Evolutionary conservation across 1,140 invertebrate genomes (phyloP).

Genomic region (Euglossa dilemma): DNA sequence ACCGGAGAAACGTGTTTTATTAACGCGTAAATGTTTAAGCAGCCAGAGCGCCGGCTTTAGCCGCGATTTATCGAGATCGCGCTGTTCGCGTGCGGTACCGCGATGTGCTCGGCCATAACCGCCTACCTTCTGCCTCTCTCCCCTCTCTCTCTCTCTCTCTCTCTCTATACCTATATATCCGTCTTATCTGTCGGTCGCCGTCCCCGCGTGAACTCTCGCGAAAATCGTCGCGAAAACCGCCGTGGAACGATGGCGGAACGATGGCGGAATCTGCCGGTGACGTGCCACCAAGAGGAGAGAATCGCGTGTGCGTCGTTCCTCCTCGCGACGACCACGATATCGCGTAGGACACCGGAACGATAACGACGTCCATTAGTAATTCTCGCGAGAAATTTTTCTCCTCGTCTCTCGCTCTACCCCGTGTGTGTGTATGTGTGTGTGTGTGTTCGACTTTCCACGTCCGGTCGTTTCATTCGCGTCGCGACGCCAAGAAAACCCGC

Average conservation of each 20-base stretch:
- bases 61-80: constrained; percentile 55
- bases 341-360: neutral
- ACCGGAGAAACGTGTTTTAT: constrained; percentile 49
- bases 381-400: too few species aligned
- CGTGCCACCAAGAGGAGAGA: neutral
- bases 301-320: neutral
- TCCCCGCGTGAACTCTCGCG: constrained; percentile 26
- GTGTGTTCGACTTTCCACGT: neutral
- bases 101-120: constrained; percentile 9
- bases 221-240: too few species aligned
- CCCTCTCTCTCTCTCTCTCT: too few species aligned
- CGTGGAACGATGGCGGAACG: too few species aligned
- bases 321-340: constrained; percentile 19
- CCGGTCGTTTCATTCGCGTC: neutral
- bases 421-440: neutral
- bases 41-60: neutral
- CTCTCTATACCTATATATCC: constrained; percentile 8
- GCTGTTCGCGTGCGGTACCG: constrained; percentile 8
- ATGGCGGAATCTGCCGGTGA: too few species aligned
- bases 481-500: neutral
- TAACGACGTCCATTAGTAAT: constrained; percentile 15
- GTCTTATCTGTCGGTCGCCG: constrained; percentile 16
- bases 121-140: neutral
- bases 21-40: constrained; percentile 60
- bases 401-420: too few species aligned